phyloP scores from a whole-genome alignment of 2,797 vertebrate genomes.

The Sebastes diaconus region DNA sequence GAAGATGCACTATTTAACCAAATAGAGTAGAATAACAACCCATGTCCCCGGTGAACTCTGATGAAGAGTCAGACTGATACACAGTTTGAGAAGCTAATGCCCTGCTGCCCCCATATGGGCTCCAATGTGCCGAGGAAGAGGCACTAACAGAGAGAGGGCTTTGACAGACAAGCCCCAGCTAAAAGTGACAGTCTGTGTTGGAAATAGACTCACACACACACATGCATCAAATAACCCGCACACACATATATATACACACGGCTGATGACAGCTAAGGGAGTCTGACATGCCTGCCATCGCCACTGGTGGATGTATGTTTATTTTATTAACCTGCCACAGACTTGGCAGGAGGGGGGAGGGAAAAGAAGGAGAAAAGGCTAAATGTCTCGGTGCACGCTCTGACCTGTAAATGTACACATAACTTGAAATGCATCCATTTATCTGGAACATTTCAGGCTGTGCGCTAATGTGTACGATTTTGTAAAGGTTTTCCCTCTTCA shows the following conservation, averaged over 20 bases:
- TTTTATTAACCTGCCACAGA: slow-evolving; percentile 79
- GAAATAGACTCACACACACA: slow-evolving; percentile 54
- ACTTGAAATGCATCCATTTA: slow-evolving; percentile 2
- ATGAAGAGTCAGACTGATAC: slow-evolving; percentile 24
- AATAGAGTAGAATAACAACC: slow-evolving; percentile 33
- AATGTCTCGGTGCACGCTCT: not conserved
- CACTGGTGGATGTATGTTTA: slow-evolving; percentile 76
- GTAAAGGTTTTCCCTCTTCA: not conserved
- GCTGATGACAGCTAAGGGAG: slow-evolving; percentile 75
- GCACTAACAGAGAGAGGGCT: slow-evolving; percentile 26
- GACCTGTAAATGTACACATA: slow-evolving; percentile 12
- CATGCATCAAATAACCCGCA: slow-evolving; percentile 45
- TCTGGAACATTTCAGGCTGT: not conserved
- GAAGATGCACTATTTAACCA: slow-evolving; percentile 11
- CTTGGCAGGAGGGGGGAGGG: not conserved
- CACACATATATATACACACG: slow-evolving; percentile 16
- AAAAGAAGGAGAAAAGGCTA: not conserved
- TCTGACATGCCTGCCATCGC: slow-evolving; percentile 69
- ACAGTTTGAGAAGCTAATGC: slow-evolving; percentile 34
- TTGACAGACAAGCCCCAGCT: slow-evolving; percentile 66
- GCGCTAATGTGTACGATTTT: not conserved
- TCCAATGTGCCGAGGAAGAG: slow-evolving; percentile 23
- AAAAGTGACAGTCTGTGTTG: slow-evolving; percentile 69
- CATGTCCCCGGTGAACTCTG: not conserved
- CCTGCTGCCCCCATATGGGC: slow-evolving; percentile 29